Conservation (phyloP, 92 coral and sea anemone genomes). For the Porites lobata region DNA sequence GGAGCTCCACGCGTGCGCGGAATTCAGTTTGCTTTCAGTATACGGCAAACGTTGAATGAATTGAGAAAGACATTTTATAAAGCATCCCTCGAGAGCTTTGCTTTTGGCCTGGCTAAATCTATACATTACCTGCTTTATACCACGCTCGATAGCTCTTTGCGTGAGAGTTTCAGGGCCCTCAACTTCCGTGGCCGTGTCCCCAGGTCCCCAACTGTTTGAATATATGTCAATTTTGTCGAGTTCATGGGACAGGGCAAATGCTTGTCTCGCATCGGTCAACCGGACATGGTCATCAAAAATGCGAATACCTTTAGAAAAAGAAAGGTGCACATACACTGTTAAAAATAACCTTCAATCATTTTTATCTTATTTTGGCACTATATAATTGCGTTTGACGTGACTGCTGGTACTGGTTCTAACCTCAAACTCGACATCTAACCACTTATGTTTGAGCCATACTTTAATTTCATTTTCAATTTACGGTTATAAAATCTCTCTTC, state of each 20-base stretch:
- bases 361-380: no score
- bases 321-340: no score
- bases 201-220: slow-evolving; percentile 48
- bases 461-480: no score
- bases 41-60: neutral
- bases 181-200: slow-evolving; percentile 26
- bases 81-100: neutral
- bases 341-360: no score
- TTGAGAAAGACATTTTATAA: neutral
- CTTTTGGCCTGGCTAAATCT: neutral
- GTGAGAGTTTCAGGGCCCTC: slow-evolving; percentile 10
- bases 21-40: neutral
- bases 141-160: neutral
- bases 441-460: no score
- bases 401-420: no score
- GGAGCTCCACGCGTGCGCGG: no score
- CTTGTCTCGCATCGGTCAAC: neutral
- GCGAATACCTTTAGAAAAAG: neutral
- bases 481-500: no score
- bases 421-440: no score
- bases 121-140: neutral
- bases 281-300: neutral
- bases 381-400: no score
- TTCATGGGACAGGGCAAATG: neutral
- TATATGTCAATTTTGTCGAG: slow-evolving; percentile 30